Base-by-base conservation (phyloP, 2,113 vertebrate species). In the Daphoenositta chrysoptera region DNA sequence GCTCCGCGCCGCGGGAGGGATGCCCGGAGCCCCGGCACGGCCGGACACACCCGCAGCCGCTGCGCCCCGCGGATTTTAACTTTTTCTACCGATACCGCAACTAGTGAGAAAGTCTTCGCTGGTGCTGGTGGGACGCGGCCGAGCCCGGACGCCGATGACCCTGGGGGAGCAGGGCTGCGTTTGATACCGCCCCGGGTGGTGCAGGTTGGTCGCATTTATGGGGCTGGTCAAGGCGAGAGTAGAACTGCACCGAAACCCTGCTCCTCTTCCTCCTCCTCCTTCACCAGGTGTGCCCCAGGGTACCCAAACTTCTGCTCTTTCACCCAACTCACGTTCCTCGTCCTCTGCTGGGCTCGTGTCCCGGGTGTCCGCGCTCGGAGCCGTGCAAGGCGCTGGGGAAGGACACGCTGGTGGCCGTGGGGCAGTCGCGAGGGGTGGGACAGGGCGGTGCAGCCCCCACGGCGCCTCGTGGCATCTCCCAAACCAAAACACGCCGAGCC, bases 81-180 rank as follows among this genome's bases (percentile, higher is more conserved):
- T 75, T 97, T 82, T 97, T 98, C n/a, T 91, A 93, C 13, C 9
- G 7, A 89, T 71, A 95, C 97, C 93, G 73, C 80, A 94, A 96
- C 96, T 96, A 89, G 96, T 97, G 97, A 97, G 90, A 20, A 42
- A 8, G 84, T 33, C 45, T 75, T 39, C 10, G 79, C 88, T 63
- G 61, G 84, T 63, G 88, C 28, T 33, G 57, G 75, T 22, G 60
- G 73, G 70, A n/a, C 35, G 26, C 2, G 69, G 60, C 69, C 10
- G 64, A 89, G 65, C 3, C 7, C 50, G 1, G 48, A 3, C 0
- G 7, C 13, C 17, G 31, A 1, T 3, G 51, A 5, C 4, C 77
- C 60, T 1, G 37, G 3, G 45, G 13, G 42, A 53, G 44, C 35
- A 13, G 83, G 58, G 44, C 50, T 2, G 37, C 0, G 16, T 9